Conservation (phyloP, 2,888 invertebrate genomes). For the Pogonocherus hispidulus region DNA sequence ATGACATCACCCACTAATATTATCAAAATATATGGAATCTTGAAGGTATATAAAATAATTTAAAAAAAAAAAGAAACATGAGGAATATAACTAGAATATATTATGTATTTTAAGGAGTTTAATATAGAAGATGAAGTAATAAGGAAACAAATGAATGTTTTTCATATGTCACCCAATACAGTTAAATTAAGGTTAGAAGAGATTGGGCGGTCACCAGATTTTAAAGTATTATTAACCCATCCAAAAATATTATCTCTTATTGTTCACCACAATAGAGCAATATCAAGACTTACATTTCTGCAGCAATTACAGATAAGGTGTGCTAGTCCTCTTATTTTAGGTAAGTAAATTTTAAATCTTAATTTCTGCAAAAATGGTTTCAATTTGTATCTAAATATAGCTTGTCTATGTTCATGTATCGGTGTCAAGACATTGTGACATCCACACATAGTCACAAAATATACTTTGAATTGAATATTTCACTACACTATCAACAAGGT, state of each 20-base stretch:
- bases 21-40: slow-evolving; percentile 71
- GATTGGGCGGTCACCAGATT: slow-evolving; percentile 73
- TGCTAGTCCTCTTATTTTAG: slow-evolving; percentile 69
- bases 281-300: slow-evolving; percentile 70
- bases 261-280: slow-evolving; percentile 69
- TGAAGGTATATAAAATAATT: slow-evolving; percentile 63
- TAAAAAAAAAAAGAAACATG: background rate
- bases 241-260: slow-evolving; percentile 73
- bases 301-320: slow-evolving; percentile 69
- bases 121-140: slow-evolving; percentile 73
- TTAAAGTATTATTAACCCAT: slow-evolving; percentile 74
- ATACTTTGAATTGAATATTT: too few relatives aligned
- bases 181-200: slow-evolving; percentile 73
- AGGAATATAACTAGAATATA: background rate
- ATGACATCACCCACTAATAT: slow-evolving; percentile 73
- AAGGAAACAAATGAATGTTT: slow-evolving; percentile 71
- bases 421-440: too few relatives aligned
- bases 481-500: too few relatives aligned
- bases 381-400: too few relatives aligned
- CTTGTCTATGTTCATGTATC: too few relatives aligned
- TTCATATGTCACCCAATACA: slow-evolving; percentile 73
- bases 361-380: too few relatives aligned
- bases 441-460: too few relatives aligned
- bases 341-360: slow-evolving; percentile 58
- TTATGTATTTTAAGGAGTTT: slow-evolving; percentile 68